These are phyloP conservation scores for Andrena fulva DNA, from an alignment of 2,888 invertebrate genomes.

Conservation along the genomic window DNA sequence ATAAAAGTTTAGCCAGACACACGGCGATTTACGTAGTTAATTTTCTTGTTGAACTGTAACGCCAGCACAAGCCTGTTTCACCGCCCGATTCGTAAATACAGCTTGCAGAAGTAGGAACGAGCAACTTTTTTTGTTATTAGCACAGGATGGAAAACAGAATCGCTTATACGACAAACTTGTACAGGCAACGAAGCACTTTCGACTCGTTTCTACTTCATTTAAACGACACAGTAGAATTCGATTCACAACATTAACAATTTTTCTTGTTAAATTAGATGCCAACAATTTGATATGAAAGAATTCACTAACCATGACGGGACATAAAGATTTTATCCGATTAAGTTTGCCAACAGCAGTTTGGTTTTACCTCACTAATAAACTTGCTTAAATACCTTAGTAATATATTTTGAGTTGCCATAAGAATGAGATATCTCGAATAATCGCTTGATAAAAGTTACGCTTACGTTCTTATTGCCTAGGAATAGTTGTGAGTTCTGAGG, in stretches of 20 bases:
- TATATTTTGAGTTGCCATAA: slow-evolving; percentile 51
- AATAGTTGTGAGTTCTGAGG: slow-evolving; percentile 61
- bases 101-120: slow-evolving; percentile 61
- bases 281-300: slow-evolving; percentile 70
- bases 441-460: slow-evolving; percentile 45
- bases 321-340: slow-evolving; percentile 54
- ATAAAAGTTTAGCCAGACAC: no score
- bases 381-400: slow-evolving; percentile 50
- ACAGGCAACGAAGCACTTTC: slow-evolving; percentile 32
- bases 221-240: slow-evolving; percentile 29
- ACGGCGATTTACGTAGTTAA: background rate
- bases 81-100: slow-evolving; percentile 42
- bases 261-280: slow-evolving; percentile 49
- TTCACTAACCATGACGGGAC: slow-evolving; percentile 70
- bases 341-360: slow-evolving; percentile 61
- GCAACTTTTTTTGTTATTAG: slow-evolving; percentile 4
- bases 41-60: background rate
- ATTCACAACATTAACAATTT: slow-evolving; percentile 35
- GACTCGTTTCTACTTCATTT: slow-evolving; percentile 56
- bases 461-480: slow-evolving; percentile 64
- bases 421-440: slow-evolving; percentile 35
- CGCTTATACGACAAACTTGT: slow-evolving; percentile 28
- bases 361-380: slow-evolving; percentile 45
- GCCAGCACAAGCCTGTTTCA: slow-evolving; percentile 57
- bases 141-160: slow-evolving; percentile 24